These are phyloP conservation scores for Lophura nycthemera DNA, from an alignment of 2,113 vertebrate genomes.

Conservation along the genomic window DNA sequence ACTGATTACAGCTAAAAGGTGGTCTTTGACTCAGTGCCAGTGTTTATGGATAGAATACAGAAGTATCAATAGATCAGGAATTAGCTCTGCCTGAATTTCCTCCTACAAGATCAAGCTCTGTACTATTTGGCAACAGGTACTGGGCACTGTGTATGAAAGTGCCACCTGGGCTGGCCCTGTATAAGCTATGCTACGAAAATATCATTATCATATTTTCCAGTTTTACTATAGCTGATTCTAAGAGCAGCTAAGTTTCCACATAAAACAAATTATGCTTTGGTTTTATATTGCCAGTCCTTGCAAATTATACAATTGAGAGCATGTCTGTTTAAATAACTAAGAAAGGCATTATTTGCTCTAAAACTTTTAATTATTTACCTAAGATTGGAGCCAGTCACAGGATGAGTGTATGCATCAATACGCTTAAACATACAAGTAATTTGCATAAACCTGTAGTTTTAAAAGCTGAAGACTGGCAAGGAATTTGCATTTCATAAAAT, in stretches of 20 bases:
- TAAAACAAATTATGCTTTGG: constrained; percentile 18
- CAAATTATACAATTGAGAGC: neutral
- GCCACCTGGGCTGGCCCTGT: constrained; percentile 22
- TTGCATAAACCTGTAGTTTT: neutral
- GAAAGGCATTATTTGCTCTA: neutral
- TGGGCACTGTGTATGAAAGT: neutral
- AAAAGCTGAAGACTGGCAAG: neutral
- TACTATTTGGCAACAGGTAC: fast-evolving
- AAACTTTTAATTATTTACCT: neutral
- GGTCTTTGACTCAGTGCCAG: neutral
- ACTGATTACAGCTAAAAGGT: fast-evolving
- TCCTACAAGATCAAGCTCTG: neutral
- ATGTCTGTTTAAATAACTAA: neutral
- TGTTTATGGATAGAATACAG: fast-evolving
- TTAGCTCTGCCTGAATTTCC: neutral
- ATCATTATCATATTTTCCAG: constrained; percentile 54
- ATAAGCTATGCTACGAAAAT: constrained; percentile 18
- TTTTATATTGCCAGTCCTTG: constrained; percentile 1
- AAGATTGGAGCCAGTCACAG: neutral
- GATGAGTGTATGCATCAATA: neutral
- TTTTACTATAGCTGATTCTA: neutral
- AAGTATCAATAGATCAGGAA: neutral
- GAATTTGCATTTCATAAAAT: neutral
- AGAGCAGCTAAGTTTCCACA: constrained; percentile 60
- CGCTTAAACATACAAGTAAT: neutral